A percentile compares a stretch with the other conserved stretches of the same genome.
Conservation (phyloP, 1,140 invertebrate species). For the Drosophila oshimai region DNA sequence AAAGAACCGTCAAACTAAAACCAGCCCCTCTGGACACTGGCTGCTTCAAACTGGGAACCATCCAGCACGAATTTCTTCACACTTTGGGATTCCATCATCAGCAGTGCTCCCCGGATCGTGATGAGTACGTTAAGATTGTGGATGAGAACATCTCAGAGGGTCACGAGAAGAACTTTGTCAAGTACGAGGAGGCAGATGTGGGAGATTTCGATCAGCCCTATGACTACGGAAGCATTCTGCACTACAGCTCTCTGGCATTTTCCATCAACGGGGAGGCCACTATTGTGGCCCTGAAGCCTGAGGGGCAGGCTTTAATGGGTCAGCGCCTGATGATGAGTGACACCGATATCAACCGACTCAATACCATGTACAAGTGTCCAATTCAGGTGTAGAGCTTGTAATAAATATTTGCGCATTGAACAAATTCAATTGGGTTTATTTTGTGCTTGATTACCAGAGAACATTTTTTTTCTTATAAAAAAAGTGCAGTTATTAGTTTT, state of each 20-base stretch:
- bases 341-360: slow-evolving; percentile 84
- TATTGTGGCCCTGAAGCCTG: slow-evolving; percentile 84
- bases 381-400: slow-evolving; percentile 18
- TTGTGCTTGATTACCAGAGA: too few species aligned
- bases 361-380: slow-evolving; percentile 84
- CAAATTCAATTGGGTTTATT: neutral
- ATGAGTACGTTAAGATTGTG: slow-evolving; percentile 87
- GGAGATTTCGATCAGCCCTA: slow-evolving; percentile 84
- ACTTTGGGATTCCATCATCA: slow-evolving; percentile 88
- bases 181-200: slow-evolving; percentile 80
- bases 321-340: slow-evolving; percentile 84
- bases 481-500: too few species aligned
- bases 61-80: slow-evolving; percentile 88
- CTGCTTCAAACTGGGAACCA: slow-evolving; percentile 83
- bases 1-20: slow-evolving; percentile 79
- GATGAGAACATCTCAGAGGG: slow-evolving; percentile 87
- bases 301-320: slow-evolving; percentile 80
- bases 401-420: neutral
- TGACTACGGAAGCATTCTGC: slow-evolving; percentile 88
- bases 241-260: slow-evolving; percentile 88
- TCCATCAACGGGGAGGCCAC: slow-evolving; percentile 88
- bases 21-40: slow-evolving; percentile 34
- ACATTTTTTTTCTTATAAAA: neutral
- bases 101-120: slow-evolving; percentile 88
- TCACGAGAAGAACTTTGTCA: slow-evolving; percentile 84